Evolutionary conservation across 2,113 vertebrate species (phyloP).

Genomic region (Antennarius striatus): DNA sequence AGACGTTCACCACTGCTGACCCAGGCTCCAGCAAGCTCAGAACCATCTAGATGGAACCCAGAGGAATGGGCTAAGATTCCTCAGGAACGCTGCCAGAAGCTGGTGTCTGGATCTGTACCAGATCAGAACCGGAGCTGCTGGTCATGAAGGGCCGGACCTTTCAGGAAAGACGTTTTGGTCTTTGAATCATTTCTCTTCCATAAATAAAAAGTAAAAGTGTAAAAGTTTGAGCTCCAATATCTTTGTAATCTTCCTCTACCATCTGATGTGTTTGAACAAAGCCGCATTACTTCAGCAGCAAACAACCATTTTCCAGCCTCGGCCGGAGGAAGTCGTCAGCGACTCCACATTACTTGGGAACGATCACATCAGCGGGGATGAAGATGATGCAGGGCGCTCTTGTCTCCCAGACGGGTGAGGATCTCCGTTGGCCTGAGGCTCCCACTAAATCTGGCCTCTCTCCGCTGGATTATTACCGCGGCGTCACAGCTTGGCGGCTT

Average conservation of each 20-base stretch:
- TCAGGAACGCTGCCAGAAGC: too few relatives aligned
- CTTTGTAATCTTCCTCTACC: neutral
- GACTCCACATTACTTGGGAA: constrained; percentile 19
- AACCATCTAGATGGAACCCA: too few relatives aligned
- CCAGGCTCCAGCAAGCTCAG: too few relatives aligned
- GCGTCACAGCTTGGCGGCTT: constrained; percentile 33
- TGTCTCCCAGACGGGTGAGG: neutral
- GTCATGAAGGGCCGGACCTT: too few relatives aligned
- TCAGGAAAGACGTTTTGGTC: too few relatives aligned
- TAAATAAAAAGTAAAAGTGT: too few relatives aligned
- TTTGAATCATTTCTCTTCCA: too few relatives aligned
- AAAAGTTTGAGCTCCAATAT: neutral
- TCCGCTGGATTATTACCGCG: constrained; percentile 25
- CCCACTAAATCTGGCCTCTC: constrained; percentile 35
- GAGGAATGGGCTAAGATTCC: too few relatives aligned
- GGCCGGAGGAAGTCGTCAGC: constrained; percentile 21
- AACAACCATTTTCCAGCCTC: constrained; percentile 17
- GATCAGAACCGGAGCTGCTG: too few relatives aligned
- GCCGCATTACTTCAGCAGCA: constrained; percentile 1
- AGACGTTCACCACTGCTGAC: too few relatives aligned
- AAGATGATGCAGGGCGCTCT: constrained; percentile 28
- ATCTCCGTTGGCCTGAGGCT: constrained; percentile 16
- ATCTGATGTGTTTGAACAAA: constrained; percentile 4
- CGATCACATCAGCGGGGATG: constrained; percentile 36
- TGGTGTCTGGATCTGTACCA: too few relatives aligned